These are phyloP conservation scores for Esox masquinongy DNA, from an alignment of 2,797 vertebrate genomes.

Conservation along the genomic window DNA sequence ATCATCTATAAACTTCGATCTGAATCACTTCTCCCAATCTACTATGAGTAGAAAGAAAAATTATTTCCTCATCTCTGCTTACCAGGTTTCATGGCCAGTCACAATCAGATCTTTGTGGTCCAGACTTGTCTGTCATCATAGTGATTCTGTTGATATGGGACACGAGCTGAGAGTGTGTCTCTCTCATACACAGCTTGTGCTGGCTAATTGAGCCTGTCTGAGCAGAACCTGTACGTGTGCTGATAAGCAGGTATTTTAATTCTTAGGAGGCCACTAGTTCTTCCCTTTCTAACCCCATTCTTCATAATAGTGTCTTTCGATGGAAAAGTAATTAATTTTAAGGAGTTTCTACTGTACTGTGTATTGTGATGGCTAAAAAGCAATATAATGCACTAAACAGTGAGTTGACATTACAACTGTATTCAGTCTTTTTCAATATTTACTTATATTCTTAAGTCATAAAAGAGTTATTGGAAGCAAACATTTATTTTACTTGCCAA, in stretches of 20 bases:
- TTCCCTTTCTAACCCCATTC: conserved; percentile 30
- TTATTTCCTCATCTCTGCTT: conserved; percentile 39
- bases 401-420: neutral
- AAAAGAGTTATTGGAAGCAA: conserved; percentile 14
- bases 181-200: conserved; percentile 59
- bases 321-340: neutral
- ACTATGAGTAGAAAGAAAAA: neutral
- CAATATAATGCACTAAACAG: neutral
- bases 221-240: conserved; percentile 70
- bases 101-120: conserved; percentile 74
- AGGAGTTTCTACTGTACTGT: conserved; percentile 6
- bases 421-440: conserved; percentile 12
- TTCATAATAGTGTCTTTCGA: conserved; percentile 32
- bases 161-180: conserved; percentile 67
- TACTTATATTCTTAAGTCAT: neutral
- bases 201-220: conserved; percentile 78
- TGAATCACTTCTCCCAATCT: neutral
- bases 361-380: conserved; percentile 6
- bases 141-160: conserved; percentile 72
- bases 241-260: conserved; percentile 78
- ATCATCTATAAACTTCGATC: neutral
- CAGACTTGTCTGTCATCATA: conserved; percentile 69
- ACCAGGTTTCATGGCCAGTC: conserved; percentile 47
- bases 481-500: conserved; percentile 30
- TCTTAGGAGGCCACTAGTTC: conserved; percentile 36